These are phyloP conservation scores for Poecilobothrus nobilitatus DNA, from an alignment of 2,888 invertebrate genomes.

Conservation along the genomic window DNA sequence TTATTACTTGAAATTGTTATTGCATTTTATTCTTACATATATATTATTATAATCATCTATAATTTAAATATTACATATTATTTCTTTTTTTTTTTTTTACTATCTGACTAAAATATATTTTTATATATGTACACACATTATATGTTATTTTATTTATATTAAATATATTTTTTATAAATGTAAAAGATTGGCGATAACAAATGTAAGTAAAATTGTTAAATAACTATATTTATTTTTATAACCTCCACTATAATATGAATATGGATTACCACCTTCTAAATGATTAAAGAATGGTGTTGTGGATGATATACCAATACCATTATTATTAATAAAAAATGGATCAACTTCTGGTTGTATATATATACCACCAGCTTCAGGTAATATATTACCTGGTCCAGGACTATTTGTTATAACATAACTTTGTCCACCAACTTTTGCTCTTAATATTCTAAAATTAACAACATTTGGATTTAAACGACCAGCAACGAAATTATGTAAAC, in stretches of 20 bases:
- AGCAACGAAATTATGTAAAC: constrained; percentile 57
- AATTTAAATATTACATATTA: no score
- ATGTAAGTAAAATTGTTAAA: background rate
- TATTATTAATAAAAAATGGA: background rate
- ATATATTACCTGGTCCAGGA: constrained; percentile 26
- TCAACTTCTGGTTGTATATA: constrained; percentile 21
- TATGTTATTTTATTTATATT: no score
- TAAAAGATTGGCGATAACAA: constrained; percentile 7
- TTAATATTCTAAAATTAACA: constrained; percentile 60
- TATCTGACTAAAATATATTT: background rate
- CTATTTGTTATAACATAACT: constrained; percentile 53
- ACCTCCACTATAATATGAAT: constrained; percentile 12
- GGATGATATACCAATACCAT: constrained; percentile 23
- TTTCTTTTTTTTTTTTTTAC: background rate
- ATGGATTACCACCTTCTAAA: constrained; percentile 23
- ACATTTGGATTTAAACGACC: constrained; percentile 51
- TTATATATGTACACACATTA: background rate
- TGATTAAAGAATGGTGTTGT: constrained; percentile 28
- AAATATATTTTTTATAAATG: constrained; percentile 8
- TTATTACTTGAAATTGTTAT: no score
- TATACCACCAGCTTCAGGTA: constrained; percentile 23
- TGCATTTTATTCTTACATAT: no score
- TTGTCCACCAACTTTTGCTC: constrained; percentile 52
- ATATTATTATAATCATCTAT: no score
- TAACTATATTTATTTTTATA: constrained; percentile 7